Base-by-base conservation (phyloP, 2,797 vertebrate species). In the Coluber constrictor region DNA sequence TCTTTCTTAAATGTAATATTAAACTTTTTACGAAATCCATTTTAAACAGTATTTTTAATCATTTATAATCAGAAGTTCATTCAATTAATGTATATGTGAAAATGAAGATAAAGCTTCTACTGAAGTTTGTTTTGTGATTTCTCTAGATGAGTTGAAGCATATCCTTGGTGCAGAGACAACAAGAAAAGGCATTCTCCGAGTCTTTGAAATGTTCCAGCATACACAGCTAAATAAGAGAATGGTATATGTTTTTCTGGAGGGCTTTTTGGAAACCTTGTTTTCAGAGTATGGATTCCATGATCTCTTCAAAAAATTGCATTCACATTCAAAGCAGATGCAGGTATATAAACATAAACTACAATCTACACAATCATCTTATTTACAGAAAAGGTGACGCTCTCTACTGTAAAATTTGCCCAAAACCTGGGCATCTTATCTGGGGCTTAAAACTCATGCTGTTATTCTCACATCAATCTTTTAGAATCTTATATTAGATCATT, bases 171-270 rank as follows among this genome's bases (percentile, higher is more conserved):
- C 99, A 0, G 99, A 99, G 96, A 99, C 99, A 89, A 99, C 99
- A 0, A 98, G 99, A 59, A 99, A 99, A 94, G 99, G 99, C 96
- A 99, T 99, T 96, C 98, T 99, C 94, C 98, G 99, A 0, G 98
- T 99, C 96, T 99, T 99, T 90, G 98, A 99, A 97, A 99, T 99
- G 99, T 99, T 99, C 97, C 99, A 99, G 97, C 98, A 99, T 96
- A 98, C 98, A 95, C 98, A 99, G n/a, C 98, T 99, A 97, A 99
- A 99, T 97, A 98, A 99, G 15, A 98, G 99, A 91, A 98, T 99
- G 95, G 99, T 98, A 92, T 99, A 99, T 54, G 99, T 99, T 92
- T 99, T 99, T 97, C 97, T 99, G 95, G 99, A 99, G 97, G 99
- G 99, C 96, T 99, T 99, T 97, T 97, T 99, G 97, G 99, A 99